Conservation (phyloP, 2,888 invertebrate species). For the Cheilosia pagana region DNA sequence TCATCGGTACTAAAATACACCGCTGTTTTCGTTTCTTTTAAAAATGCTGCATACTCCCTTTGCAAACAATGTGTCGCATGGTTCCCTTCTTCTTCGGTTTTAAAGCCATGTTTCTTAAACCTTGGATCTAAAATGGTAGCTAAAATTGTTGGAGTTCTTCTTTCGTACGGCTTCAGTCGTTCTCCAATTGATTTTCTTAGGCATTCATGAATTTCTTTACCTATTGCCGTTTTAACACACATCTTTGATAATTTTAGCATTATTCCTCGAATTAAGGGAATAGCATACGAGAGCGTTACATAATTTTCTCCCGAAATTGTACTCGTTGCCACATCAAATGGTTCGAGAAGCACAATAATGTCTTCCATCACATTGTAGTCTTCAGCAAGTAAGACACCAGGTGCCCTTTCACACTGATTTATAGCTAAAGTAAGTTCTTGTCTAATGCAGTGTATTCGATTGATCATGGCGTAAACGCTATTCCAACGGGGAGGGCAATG, state of each 20-base stretch:
- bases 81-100: neutral
- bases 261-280: constrained; percentile 8
- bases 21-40: too few relatives aligned
- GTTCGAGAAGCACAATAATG: too few relatives aligned
- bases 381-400: too few relatives aligned
- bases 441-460: too few relatives aligned
- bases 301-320: constrained; percentile 11
- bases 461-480: too few relatives aligned
- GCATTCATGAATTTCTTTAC: neutral
- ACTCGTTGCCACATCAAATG: neutral
- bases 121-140: constrained; percentile 12
- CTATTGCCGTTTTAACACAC: neutral
- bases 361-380: too few relatives aligned
- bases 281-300: constrained; percentile 13
- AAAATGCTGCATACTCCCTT: too few relatives aligned
- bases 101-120: constrained; percentile 1
- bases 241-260: neutral
- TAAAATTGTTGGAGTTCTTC: constrained; percentile 13
- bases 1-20: too few relatives aligned
- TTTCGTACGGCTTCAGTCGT: neutral
- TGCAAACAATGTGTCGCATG: too few relatives aligned
- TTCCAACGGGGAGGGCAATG: neutral
- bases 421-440: too few relatives aligned
- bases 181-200: constrained; percentile 11
- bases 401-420: too few relatives aligned